A percentile compares a stretch with the other conserved stretches of the same genome.
Evolutionary conservation across 2,797 vertebrate genomes (phyloP).

Genomic region (Leptatherina wallacei): DNA sequence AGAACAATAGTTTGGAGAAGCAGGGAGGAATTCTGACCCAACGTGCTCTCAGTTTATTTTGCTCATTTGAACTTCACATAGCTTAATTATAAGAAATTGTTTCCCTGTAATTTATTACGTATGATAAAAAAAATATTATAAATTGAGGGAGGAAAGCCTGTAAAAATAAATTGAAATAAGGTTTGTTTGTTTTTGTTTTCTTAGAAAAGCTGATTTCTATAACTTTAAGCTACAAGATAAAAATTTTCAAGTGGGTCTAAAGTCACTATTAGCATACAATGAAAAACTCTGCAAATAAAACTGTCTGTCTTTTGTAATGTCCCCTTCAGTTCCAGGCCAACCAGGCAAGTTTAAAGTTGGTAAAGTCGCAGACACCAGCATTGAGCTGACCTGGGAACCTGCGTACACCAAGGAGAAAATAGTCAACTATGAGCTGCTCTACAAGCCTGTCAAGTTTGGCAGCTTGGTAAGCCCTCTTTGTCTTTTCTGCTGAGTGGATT

Average conservation of each 20-base stretch:
- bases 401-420: slow-evolving; percentile 92
- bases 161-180: background rate
- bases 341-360: slow-evolving; percentile 94
- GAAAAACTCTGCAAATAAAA: background rate
- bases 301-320: background rate
- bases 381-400: slow-evolving; percentile 92
- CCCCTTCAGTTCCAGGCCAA: slow-evolving; percentile 90
- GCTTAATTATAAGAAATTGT: too few species aligned
- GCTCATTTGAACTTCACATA: too few species aligned
- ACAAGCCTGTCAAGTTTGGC: slow-evolving; percentile 89
- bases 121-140: background rate
- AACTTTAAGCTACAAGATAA: too few species aligned
- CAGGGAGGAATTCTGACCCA: too few species aligned
- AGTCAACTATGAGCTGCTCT: slow-evolving; percentile 94
- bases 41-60: too few species aligned
- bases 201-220: too few species aligned
- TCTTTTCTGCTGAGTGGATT: slow-evolving; percentile 30
- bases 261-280: too few species aligned
- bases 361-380: slow-evolving; percentile 92
- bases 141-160: background rate
- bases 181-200: too few species aligned
- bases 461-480: slow-evolving; percentile 84
- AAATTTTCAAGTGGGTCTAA: too few species aligned
- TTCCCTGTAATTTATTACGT: background rate
- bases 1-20: too few species aligned